A percentile compares a stretch with the other conserved stretches of the same genome.
These are phyloP conservation scores for Lathronympha strigana DNA, from an alignment of 2,888 invertebrate genomes.

Conservation along the genomic window DNA sequence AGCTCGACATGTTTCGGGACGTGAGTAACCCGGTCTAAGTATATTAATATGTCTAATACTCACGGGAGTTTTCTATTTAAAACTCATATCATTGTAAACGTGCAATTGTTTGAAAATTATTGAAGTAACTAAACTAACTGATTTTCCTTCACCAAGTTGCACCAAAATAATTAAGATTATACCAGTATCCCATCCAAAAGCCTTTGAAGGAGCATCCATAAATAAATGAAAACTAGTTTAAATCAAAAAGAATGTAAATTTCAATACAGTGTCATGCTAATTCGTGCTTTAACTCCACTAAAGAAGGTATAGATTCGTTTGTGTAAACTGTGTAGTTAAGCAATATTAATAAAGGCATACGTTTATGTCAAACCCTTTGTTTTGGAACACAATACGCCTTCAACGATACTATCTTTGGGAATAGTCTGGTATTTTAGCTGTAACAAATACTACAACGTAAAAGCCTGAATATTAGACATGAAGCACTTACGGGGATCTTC, in stretches of 20 bases:
- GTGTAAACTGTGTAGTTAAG: neutral
- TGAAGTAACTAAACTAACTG: no score
- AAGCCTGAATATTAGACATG: no score
- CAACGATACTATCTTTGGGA: slow-evolving; percentile 21
- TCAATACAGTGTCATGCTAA: neutral
- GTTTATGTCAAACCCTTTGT: slow-evolving; percentile 31
- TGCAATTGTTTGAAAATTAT: no score
- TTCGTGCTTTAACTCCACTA: neutral
- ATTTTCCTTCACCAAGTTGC: slow-evolving; percentile 5
- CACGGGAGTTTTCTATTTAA: no score
- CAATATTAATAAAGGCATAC: neutral
- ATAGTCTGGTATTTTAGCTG: slow-evolving; percentile 3
- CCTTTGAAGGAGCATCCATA: slow-evolving; percentile 14
- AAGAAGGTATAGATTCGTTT: neutral
- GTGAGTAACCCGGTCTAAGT: no score
- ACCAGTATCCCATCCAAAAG: neutral
- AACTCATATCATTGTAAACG: no score
- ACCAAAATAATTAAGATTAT: slow-evolving; percentile 23
- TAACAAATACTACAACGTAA: slow-evolving; percentile 1
- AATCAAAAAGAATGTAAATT: neutral
- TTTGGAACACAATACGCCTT: slow-evolving; percentile 20
- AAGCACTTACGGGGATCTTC: no score
- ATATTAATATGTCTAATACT: no score
- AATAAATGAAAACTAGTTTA: slow-evolving; percentile 9
- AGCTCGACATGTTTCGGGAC: no score